Evolutionary conservation across 2,797 vertebrate genomes (phyloP), one percentile per base, ranked within the genome.

Genomic region (Todus mexicanus): DNA sequence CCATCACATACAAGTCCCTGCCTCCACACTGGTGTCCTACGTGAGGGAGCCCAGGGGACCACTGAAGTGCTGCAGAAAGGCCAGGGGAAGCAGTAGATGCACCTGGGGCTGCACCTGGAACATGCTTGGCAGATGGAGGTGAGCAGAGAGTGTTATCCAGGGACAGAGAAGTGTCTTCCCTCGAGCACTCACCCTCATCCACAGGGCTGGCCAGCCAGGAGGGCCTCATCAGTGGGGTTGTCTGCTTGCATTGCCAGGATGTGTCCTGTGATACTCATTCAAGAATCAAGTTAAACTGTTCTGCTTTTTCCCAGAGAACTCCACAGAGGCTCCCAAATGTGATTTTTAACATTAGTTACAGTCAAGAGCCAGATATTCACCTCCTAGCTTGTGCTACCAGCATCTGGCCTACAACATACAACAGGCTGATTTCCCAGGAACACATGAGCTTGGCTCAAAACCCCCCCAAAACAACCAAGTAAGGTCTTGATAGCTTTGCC

Each of bases 31-130:
- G 25, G 38, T 3, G 2, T 27, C 61, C 10, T 7, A 5, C 14
- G 0, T 0, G 4, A 48, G 17, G 19, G 18, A 72, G 45, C n/a
- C 27, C 22, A 14, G 42, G 37, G 21, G 10, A 60, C 2, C 19
- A 2, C 54, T 8, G 31, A 23, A 18, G 61, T 19, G 25, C 54
- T 57, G 59, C 40, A 74, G 71, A 33, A 50, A 76, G 51, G 11
- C 18, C 27, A n/a, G 18, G 59, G 26, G 22, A 69, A 84, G 16
- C 29, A n/a, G 42, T 11, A 63, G 33, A 16, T 1, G 1, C 14
- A 37, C 1, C 5, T 10, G 4, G 33, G 18, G 57, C 64, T 65
- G 68, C 31, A 12, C 13, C 45, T 33, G 64, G 40, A 64, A n/a
- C 54, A 23, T 3, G 7, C 43, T 51, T 1, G 2, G 70, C 43